A percentile compares a stretch with the other conserved stretches of the same genome.
Conservation (phyloP, 2,113 vertebrate genomes). For the Falco punctatus region DNA sequence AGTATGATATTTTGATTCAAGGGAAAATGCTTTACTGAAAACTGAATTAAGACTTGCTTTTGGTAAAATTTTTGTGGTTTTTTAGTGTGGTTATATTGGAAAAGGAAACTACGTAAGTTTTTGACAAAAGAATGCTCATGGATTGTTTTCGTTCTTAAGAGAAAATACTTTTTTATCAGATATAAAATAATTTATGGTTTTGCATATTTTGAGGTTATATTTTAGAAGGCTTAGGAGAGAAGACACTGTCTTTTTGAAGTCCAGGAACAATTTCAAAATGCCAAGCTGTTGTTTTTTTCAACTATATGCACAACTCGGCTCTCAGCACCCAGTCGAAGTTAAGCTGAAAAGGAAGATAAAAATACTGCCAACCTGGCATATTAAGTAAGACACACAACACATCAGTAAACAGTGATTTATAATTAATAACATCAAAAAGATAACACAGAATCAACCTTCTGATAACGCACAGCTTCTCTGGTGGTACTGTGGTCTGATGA, state of each 20-base stretch:
- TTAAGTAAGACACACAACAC: background rate
- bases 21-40: constrained; percentile 11
- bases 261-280: background rate
- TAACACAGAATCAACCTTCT: background rate
- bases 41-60: background rate
- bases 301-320: background rate
- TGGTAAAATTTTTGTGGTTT: background rate
- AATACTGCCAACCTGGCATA: background rate
- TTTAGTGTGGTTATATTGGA: background rate
- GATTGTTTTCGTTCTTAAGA: background rate
- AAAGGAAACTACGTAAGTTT: background rate
- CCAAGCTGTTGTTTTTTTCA: background rate
- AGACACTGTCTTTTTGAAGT: background rate
- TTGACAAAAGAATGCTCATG: background rate
- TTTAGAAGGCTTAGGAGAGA: background rate
- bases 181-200: background rate
- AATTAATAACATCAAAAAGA: background rate
- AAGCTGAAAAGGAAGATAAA: background rate
- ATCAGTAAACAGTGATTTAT: background rate
- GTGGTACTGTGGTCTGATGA: background rate
- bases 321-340: background rate
- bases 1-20: background rate
- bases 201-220: background rate
- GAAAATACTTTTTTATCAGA: background rate
- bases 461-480: background rate